Conservation (phyloP, 1,140 invertebrate genomes). For the Camponotus floridanus region DNA sequence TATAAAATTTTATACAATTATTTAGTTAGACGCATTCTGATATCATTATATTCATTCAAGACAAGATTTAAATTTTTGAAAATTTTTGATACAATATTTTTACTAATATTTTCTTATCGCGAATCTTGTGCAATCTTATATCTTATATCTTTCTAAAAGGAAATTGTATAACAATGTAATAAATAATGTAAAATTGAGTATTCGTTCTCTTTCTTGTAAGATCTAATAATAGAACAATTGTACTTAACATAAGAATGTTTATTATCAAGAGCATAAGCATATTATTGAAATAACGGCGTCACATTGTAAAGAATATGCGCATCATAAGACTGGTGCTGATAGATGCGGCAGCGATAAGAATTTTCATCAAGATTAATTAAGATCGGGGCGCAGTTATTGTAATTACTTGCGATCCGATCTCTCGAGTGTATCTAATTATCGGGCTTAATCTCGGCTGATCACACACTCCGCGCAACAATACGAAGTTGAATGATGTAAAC, state of each 20-base stretch:
- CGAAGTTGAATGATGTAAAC: constrained; percentile 68
- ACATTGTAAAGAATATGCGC: neutral
- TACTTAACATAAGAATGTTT: constrained; percentile 1
- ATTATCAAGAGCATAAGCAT: neutral
- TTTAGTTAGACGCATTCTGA: too few relatives aligned
- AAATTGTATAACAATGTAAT: too few relatives aligned
- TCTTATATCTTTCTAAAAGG: too few relatives aligned
- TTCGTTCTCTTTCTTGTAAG: neutral
- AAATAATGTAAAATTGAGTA: neutral
- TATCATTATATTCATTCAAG: too few relatives aligned
- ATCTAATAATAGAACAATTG: neutral
- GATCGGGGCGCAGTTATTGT: constrained; percentile 60
- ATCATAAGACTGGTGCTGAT: constrained; percentile 22
- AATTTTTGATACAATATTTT: too few relatives aligned
- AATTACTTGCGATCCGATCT: constrained; percentile 69
- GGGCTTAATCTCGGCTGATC: constrained; percentile 66
- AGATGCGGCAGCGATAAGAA: constrained; percentile 44
- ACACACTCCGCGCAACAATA: constrained; percentile 62
- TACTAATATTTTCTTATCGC: too few relatives aligned
- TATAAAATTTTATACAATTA: too few relatives aligned
- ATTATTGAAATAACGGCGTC: constrained; percentile 10
- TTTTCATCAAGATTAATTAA: constrained; percentile 73
- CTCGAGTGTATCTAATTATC: constrained; percentile 69
- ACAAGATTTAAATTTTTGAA: too few relatives aligned
- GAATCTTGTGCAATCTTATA: too few relatives aligned